Evolutionary conservation across 2,888 invertebrate genomes (phyloP).

Genomic region (Latrodectus elegans): DNA sequence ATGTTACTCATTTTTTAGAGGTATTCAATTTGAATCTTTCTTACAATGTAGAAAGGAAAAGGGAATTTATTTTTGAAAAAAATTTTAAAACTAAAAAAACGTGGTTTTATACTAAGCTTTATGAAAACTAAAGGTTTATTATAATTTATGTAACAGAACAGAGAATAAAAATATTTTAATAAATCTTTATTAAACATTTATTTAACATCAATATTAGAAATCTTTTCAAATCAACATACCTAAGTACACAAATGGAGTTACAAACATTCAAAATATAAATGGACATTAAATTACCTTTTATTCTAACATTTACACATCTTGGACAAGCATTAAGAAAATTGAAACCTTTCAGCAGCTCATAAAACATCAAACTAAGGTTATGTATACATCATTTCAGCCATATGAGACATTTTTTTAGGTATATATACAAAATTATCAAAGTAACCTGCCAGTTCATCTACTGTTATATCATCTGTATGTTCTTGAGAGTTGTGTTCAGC

Average conservation of each 20-base stretch:
- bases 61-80: no score
- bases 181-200: no score
- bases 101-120: no score
- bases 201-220: no score
- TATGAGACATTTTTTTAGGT: conserved; percentile 97
- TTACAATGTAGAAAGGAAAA: no score
- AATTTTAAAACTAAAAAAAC: no score
- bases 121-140: no score
- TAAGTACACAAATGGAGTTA: not conserved
- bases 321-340: not conserved
- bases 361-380: conserved; percentile 62
- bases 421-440: conserved; percentile 96
- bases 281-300: not conserved
- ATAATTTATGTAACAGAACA: no score
- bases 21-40: no score
- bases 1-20: no score
- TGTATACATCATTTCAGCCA: conserved; percentile 99
- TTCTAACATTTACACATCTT: not conserved
- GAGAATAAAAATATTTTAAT: no score
- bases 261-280: not conserved
- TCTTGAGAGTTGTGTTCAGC: conserved; percentile 42
- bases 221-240: not conserved
- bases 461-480: conserved; percentile 84
- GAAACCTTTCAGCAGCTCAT: not conserved
- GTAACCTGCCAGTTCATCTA: conserved; percentile 95